These are phyloP conservation scores for Magallana ariakensis DNA, from an alignment of 1,140 invertebrate genomes.

Conservation along the genomic window DNA sequence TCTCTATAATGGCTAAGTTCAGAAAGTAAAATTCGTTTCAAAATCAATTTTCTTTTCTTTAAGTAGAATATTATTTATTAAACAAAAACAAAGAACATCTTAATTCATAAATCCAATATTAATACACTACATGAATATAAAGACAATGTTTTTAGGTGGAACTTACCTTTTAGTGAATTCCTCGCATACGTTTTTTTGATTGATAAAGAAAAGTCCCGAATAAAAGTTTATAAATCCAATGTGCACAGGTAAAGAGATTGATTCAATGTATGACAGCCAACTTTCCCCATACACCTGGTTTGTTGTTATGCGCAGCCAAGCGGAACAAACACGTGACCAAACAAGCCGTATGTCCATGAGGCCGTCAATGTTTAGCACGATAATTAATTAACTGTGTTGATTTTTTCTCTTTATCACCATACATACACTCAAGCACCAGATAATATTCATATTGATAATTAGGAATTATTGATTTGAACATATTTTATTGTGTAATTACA, in stretches of 20 bases:
- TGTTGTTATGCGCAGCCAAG: constrained; percentile 16
- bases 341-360: not conserved
- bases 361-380: constrained; percentile 1
- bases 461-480: no score
- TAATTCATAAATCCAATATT: not conserved
- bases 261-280: constrained; percentile 10
- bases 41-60: not conserved
- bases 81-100: not conserved
- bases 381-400: not conserved
- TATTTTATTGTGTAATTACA: no score
- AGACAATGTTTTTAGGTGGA: not conserved
- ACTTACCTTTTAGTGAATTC: not conserved
- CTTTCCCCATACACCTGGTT: constrained; percentile 12
- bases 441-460: not conserved
- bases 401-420: not conserved
- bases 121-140: not conserved
- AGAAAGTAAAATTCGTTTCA: not conserved
- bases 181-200: not conserved
- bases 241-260: not conserved
- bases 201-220: not conserved
- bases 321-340: constrained; percentile 14
- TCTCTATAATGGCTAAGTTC: not conserved
- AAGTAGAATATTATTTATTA: not conserved
- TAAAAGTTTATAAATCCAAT: not conserved
- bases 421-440: not conserved